Evolutionary conservation across 2,797 vertebrate genomes (phyloP).

Genomic region (Pipistrellus nathusii): DNA sequence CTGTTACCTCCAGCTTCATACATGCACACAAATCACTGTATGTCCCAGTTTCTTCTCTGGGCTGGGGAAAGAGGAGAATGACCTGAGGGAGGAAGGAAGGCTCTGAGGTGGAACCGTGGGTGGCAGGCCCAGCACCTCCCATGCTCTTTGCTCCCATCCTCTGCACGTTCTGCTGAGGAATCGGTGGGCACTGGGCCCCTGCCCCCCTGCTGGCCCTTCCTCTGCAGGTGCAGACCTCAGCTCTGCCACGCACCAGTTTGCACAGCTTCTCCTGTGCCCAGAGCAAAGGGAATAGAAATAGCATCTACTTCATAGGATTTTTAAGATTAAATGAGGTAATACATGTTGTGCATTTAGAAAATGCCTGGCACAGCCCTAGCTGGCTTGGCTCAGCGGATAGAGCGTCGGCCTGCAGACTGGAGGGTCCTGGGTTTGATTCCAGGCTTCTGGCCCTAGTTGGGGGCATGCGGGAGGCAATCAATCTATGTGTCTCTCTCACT

Average conservation of each 20-base stretch:
- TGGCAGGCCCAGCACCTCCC: accelerated
- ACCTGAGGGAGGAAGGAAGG: accelerated
- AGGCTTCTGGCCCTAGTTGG: too few species aligned
- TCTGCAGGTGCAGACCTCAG: not conserved
- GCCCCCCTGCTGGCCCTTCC: not conserved
- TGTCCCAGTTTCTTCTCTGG: too few species aligned
- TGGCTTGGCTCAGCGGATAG: too few species aligned
- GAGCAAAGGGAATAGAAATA: not conserved
- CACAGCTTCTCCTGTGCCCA: not conserved
- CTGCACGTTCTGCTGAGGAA: not conserved
- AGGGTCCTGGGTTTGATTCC: too few species aligned
- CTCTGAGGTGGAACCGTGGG: accelerated
- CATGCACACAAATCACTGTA: accelerated
- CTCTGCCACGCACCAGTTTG: not conserved
- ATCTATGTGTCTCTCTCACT: too few species aligned
- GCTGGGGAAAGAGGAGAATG: too few species aligned
- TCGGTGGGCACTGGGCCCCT: not conserved
- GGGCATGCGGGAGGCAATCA: too few species aligned
- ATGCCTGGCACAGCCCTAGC: not conserved
- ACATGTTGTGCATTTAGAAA: not conserved
- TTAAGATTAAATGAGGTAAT: not conserved
- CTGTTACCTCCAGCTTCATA: not conserved
- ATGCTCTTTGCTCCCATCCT: not conserved
- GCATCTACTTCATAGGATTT: not conserved
- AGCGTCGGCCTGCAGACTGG: too few species aligned